Percentiles rank a stretch among this genome's conserved stretches.
Evolutionary conservation across 1,140 invertebrate genomes (phyloP).

Genomic region (Mizuhopecten yessoensis): DNA sequence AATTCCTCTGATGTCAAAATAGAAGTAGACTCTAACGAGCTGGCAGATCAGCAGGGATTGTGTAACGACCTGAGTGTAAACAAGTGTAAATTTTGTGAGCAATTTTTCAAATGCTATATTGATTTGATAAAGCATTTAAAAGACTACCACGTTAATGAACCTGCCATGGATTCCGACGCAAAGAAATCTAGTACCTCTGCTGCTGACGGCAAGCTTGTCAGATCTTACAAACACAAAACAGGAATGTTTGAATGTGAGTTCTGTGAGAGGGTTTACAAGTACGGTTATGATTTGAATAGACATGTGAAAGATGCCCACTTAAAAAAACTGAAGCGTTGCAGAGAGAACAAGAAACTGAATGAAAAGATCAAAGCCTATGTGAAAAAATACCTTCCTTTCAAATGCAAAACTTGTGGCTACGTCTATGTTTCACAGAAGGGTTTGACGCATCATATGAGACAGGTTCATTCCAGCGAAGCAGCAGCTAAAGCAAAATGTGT

Average conservation of each 20-base stretch:
- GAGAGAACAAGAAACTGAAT: not conserved
- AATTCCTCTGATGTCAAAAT: not conserved
- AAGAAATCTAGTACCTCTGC: not conserved
- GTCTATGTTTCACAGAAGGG: not conserved
- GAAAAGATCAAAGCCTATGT: not conserved
- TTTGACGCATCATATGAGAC: not conserved
- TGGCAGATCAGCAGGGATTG: not conserved
- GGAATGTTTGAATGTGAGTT: not conserved
- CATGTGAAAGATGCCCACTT: not conserved
- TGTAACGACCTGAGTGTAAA: not conserved
- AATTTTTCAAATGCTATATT: not conserved
- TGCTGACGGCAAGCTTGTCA: too few relatives aligned
- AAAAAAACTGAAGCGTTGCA: not conserved
- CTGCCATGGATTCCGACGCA: not conserved
- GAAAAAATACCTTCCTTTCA: not conserved
- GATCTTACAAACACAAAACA: not conserved
- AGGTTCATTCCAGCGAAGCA: not conserved
- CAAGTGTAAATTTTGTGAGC: not conserved
- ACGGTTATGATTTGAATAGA: not conserved
- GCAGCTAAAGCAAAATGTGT: not conserved
- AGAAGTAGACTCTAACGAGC: not conserved
- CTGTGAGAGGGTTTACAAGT: not conserved
- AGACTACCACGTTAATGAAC: not conserved
- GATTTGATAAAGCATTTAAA: not conserved
- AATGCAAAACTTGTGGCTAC: not conserved